Base-by-base conservation (phyloP, 2,797 vertebrate genomes). In the Sebastes goodei region DNA sequence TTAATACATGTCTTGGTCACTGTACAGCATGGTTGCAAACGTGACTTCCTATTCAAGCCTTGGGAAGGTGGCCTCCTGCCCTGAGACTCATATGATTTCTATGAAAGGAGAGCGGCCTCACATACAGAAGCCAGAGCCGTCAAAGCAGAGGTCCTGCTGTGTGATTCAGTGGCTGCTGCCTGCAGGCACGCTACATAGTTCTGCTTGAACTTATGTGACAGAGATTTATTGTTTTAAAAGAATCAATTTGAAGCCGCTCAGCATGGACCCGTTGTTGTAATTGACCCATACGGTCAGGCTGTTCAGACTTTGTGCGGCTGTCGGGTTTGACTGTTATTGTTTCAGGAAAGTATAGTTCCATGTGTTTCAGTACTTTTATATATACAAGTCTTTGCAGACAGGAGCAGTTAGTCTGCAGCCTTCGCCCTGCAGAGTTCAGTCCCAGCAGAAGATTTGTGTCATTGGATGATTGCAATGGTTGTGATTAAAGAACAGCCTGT, bases 211-310 rank as follows among this genome's bases (percentile, higher is more conserved):
- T 56, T 27, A 33, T 59, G 70, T 79, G 67, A 89, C 72, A 76
- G 38, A 78, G 69, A 85, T 86, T 78, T 80, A 86, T 77, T 77
- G 65, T 76, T 83, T 80, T 57, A 63, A 68, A 85, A 64, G 33
- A 76, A 78, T 80, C n/a, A 3, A 29, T 81, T 64, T 74, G 78
- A 81, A 76, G 57, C 75, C 35, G 62, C 67, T 75, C 56, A 25
- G 76, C 25, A 2, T 60, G 59, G 62, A 75, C 32, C 46, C 63
- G 80, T 78, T 82, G 73, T 46, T 64, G 62, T 76, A 78, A 63
- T 21, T 81, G 81, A 81, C 61, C 57, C 35, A 9, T 62, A 73
- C 5, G 20, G 42, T 57, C 63, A 61, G 25, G 35, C 53, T 46
- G 30, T 49, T 23, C 35, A 56, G 38, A 53, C 82, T 76, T 60